phyloP scores from a whole-genome alignment of 1,140 invertebrate genomes.

The Lysiphlebus fabarum region DNA sequence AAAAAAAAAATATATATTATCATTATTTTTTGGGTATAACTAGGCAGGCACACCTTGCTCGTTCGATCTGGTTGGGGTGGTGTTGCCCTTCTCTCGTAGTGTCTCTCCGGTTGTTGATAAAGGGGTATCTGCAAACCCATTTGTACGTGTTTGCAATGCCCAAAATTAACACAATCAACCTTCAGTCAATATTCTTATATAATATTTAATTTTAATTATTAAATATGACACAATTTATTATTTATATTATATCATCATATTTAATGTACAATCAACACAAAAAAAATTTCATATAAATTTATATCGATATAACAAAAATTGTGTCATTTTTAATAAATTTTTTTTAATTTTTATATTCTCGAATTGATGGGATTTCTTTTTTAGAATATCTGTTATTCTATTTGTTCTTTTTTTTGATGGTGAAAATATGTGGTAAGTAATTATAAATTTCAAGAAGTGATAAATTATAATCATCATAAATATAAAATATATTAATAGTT shows the following conservation, averaged over 20 bases:
- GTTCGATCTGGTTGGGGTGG: conserved; percentile 56
- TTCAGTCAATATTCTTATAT: conserved; percentile 18
- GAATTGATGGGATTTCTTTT: too few relatives aligned
- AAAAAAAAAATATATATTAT: conserved; percentile 46
- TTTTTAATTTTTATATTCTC: conserved; percentile 7
- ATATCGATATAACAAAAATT: too few relatives aligned
- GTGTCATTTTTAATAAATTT: background rate
- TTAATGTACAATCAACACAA: too few relatives aligned
- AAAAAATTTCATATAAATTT: too few relatives aligned
- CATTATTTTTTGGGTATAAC: conserved; percentile 50
- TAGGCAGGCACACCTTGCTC: conserved; percentile 57
- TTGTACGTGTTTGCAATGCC: conserved; percentile 50
- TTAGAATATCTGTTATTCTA: too few relatives aligned
- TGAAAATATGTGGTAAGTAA: too few relatives aligned
- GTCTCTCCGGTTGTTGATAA: conserved; percentile 57
- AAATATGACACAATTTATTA: too few relatives aligned
- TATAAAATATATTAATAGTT: too few relatives aligned
- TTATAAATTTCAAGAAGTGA: too few relatives aligned
- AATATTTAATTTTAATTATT: conserved; percentile 18
- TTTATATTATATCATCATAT: too few relatives aligned
- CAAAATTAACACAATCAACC: conserved; percentile 29
- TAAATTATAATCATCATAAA: too few relatives aligned
- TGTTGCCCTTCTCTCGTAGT: conserved; percentile 56
- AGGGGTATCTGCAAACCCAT: conserved; percentile 57
- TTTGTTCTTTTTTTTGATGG: too few relatives aligned